A percentile compares a stretch with the other conserved stretches of the same genome.
Evolutionary conservation across 2,888 invertebrate genomes (phyloP).

Genomic region (Pristionchus mayeri): DNA sequence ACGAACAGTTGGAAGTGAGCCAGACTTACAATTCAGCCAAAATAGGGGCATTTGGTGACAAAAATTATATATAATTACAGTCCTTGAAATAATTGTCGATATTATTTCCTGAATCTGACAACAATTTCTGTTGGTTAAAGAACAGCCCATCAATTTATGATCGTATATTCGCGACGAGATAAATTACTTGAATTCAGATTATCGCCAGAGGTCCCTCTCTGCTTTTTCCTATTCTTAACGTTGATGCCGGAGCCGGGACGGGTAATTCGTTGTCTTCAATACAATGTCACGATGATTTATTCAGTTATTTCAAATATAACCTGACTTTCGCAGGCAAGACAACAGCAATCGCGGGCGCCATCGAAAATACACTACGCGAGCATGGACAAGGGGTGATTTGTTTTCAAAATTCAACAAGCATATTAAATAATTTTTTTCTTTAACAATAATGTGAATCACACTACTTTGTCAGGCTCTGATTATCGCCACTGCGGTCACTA

Average conservation of each 20-base stretch:
- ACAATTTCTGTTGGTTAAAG: no score
- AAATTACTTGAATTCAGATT: no score
- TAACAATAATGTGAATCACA: no score
- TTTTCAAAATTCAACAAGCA: not conserved
- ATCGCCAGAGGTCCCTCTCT: not conserved
- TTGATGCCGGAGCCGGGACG: not conserved
- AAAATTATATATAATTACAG: no score
- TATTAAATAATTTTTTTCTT: no score
- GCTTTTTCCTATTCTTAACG: not conserved
- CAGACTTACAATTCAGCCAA: no score
- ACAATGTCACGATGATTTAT: no score
- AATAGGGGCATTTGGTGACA: no score
- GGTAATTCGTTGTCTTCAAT: not conserved
- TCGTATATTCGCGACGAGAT: no score
- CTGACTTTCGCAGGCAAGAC: not conserved
- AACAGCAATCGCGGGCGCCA: not conserved
- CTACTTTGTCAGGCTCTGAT: not conserved
- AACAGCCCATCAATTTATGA: no score
- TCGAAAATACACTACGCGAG: not conserved
- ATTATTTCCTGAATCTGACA: no score
- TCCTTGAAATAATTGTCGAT: no score
- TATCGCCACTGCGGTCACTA: not conserved
- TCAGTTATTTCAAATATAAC: not conserved
- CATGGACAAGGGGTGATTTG: not conserved
- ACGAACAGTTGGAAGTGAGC: not conserved